phyloP scores from a whole-genome alignment of 2,888 invertebrate species.

The Cantharis nigra region DNA sequence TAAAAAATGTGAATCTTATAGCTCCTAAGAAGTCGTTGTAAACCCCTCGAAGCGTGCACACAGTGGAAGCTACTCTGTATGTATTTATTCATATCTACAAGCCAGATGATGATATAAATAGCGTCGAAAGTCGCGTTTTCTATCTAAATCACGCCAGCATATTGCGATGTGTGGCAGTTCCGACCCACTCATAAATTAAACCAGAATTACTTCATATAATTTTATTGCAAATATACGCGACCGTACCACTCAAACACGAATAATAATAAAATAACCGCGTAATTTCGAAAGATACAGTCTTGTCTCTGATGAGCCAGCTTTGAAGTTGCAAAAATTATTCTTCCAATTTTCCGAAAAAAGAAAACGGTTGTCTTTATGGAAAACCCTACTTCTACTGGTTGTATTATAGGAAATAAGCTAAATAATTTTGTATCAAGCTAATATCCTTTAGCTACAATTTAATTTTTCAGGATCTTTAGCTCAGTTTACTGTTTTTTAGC shows the following conservation, averaged over 20 bases:
- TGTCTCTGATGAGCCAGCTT: not conserved
- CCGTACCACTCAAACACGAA: conserved; percentile 29
- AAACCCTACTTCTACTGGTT: too few relatives aligned
- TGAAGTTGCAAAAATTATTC: not conserved
- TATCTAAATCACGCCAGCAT: conserved; percentile 54
- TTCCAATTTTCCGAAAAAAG: not conserved
- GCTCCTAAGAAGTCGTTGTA: conserved; percentile 1
- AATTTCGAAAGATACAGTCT: conserved; percentile 18
- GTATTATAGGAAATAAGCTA: too few relatives aligned
- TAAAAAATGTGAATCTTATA: not conserved
- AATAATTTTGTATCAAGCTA: too few relatives aligned
- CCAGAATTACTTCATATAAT: conserved; percentile 50
- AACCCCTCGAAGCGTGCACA: conserved; percentile 13
- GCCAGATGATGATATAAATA: conserved; percentile 55
- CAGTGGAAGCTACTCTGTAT: conserved; percentile 36
- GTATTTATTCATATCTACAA: conserved; percentile 54
- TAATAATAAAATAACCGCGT: conserved; percentile 26
- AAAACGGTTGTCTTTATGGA: too few relatives aligned
- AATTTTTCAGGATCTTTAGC: too few relatives aligned
- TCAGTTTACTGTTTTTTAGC: too few relatives aligned
- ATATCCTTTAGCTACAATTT: too few relatives aligned
- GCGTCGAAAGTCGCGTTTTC: conserved; percentile 53
- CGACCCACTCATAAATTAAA: conserved; percentile 49
- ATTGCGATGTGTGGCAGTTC: conserved; percentile 50
- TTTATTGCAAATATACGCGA: conserved; percentile 45